These are phyloP conservation scores for Corvus hawaiiensis DNA, from an alignment of 2,113 vertebrate species.

Conservation along the genomic window DNA sequence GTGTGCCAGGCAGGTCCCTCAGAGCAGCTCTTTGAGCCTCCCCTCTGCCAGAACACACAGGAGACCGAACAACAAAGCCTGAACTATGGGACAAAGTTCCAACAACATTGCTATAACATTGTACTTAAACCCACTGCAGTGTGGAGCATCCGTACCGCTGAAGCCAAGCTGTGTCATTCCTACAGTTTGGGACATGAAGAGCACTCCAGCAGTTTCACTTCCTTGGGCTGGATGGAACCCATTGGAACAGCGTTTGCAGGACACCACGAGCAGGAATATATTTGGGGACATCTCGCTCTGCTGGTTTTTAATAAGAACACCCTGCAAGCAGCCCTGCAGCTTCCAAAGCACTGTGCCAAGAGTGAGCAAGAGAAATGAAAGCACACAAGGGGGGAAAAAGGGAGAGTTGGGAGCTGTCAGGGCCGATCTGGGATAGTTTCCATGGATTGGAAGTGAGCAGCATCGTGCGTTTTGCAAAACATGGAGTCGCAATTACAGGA, in stretches of 20 bases:
- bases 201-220: slow-evolving; percentile 17
- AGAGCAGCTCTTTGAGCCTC: neutral
- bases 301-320: neutral
- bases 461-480: neutral
- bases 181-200: neutral
- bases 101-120: neutral
- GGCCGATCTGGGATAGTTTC: neutral
- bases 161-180: neutral
- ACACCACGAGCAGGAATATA: slow-evolving; percentile 3
- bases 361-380: slow-evolving; percentile 25
- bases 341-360: slow-evolving; percentile 42
- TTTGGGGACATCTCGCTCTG: slow-evolving; percentile 7
- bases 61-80: neutral
- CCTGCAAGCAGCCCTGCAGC: slow-evolving; percentile 25
- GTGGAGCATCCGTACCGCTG: neutral
- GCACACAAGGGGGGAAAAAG: neutral
- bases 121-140: neutral
- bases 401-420: slow-evolving; percentile 32
- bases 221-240: neutral
- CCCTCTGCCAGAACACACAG: neutral
- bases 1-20: neutral
- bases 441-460: slow-evolving; percentile 19
- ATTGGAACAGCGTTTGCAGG: slow-evolving; percentile 4
- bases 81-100: neutral
- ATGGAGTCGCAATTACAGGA: neutral